phyloP scores from a whole-genome alignment of 2,797 vertebrate species.

The Smutsia gigantea region DNA sequence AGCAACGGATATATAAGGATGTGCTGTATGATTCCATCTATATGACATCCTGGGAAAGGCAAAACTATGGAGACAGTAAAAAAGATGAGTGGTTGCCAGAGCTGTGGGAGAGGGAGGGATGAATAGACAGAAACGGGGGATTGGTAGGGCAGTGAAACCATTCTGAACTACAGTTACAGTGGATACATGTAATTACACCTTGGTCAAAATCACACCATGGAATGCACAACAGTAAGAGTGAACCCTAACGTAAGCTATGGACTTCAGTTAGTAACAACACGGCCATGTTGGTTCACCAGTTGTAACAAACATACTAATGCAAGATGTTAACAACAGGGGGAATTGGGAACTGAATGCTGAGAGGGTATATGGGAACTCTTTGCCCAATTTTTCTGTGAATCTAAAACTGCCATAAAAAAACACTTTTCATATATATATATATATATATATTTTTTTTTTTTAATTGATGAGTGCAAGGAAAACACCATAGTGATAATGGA shows the following conservation, averaged over 20 bases:
- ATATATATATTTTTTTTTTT: background rate
- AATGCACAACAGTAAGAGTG: background rate
- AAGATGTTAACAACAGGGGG: background rate
- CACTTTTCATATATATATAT: no score
- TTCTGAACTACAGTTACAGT: background rate
- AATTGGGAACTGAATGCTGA: no score
- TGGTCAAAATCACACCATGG: background rate
- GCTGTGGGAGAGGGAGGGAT: background rate
- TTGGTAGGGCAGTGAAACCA: background rate
- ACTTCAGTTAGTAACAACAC: background rate
- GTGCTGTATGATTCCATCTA: accelerated
- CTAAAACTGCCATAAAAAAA: background rate
- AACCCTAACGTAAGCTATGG: background rate
- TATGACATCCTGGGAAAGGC: background rate
- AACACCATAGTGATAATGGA: background rate
- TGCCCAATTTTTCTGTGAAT: background rate
- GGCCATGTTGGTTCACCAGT: background rate
- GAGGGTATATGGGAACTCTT: no score
- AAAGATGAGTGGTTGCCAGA: background rate
- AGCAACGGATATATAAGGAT: background rate
- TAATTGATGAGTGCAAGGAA: background rate
- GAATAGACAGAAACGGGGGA: background rate
- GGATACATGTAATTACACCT: background rate
- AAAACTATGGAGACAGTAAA: background rate
- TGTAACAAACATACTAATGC: background rate